Conservation (phyloP, 2,888 invertebrate species). For the Sinopyrophorus schimmeli region DNA sequence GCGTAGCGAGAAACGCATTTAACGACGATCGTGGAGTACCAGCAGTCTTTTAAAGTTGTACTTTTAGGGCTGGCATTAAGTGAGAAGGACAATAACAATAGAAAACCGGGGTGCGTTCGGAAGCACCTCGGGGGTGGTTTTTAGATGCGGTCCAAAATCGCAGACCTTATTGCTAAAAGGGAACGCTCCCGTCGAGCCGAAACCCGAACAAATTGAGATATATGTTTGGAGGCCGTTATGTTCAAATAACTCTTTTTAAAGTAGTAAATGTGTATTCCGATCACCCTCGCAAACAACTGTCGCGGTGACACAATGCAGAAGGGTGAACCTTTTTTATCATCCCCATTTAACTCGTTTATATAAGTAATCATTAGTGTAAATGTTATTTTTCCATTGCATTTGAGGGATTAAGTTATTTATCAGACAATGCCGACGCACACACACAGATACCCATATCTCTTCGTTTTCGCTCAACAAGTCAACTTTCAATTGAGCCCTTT, state of each 20-base stretch:
- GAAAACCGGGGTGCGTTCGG: too few species aligned
- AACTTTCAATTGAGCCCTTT: too few species aligned
- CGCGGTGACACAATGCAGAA: slow-evolving; percentile 32
- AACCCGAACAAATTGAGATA: slow-evolving; percentile 35
- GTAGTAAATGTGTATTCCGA: slow-evolving; percentile 25
- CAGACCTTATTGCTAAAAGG: slow-evolving; percentile 31
- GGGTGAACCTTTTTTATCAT: slow-evolving; percentile 26
- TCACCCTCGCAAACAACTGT: slow-evolving; percentile 35
- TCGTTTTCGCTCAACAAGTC: too few species aligned
- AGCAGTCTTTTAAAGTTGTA: slow-evolving; percentile 29
- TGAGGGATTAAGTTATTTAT: slow-evolving; percentile 21
- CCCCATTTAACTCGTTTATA: slow-evolving; percentile 25
- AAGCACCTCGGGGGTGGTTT: slow-evolving; percentile 35
- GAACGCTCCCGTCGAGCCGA: slow-evolving; percentile 27
- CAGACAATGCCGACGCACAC: slow-evolving; percentile 1
- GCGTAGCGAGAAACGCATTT: too few species aligned
- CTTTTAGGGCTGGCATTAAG: slow-evolving; percentile 35
- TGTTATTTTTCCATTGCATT: slow-evolving; percentile 12
- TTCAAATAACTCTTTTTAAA: slow-evolving; percentile 31
- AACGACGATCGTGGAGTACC: too few species aligned
- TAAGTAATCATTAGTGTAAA: slow-evolving; percentile 26
- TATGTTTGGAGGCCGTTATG: slow-evolving; percentile 29
- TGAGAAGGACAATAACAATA: slow-evolving; percentile 36
- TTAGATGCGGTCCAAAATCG: slow-evolving; percentile 26
- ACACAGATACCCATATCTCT: too few species aligned